Evolutionary conservation across 2,888 invertebrate genomes (phyloP), one percentile per base, ranked within the genome.

Genomic region (Seira ritae): DNA sequence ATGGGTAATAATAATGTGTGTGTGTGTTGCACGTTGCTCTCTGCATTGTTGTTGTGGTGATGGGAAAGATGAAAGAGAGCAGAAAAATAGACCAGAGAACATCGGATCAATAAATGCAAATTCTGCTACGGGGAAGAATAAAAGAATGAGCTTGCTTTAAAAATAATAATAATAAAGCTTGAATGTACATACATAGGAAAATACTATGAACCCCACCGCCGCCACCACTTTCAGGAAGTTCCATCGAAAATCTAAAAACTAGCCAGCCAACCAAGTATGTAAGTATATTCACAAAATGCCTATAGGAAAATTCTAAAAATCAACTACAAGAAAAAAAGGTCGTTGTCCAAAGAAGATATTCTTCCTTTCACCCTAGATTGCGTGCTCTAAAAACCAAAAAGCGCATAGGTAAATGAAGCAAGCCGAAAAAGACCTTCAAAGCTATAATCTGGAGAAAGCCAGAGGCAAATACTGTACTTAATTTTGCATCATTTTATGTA

Each of bases 101-200:
- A 50, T 17, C 24, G 42, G 73, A 85, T 85, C 85, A 80, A 85
- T 85, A 85, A 77, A 85, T 85, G 85, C 78, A 85, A 85, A 85
- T 85, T 79, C 60, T 72, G 71, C 62, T 73, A 31, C 73, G 67
- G 67, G 71, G 67, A n/a, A 50, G 55, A 23, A 70, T 31, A 70
- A 65, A 79, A 72, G 62, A 65, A 65, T 37, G 55, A 79, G 50
- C 50, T 50, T 50, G 50, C 15, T n/a, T 50, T 50, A 50, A 77
- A 70, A 77, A 69, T 17, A 31, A 68, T 17, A 77, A 69, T 17
- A 31, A 68, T 17, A 31, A 37, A 68, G 37, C 68, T 24, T 67
- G 67, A 23, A 69, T 31, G 17, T n/a, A 50, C 15, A n/a, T n/a
- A n/a, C n/a, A n/a, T n/a, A n/a, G n/a, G 6, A 50, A 50, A 3